Conservation (phyloP, 2,888 invertebrate species). For the Polietes domitor region DNA sequence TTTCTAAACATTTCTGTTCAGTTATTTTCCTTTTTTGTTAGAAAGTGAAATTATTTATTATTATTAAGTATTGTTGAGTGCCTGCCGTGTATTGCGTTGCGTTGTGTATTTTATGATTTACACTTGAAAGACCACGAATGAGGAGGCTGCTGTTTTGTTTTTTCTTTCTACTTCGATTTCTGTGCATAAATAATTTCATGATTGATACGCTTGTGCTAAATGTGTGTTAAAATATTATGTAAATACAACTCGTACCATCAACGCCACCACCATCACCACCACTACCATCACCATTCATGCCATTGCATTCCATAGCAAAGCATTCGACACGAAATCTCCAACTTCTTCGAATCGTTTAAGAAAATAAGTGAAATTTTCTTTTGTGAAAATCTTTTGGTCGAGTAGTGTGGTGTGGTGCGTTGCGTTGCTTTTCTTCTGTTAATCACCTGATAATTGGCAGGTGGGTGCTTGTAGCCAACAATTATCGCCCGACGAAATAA, state of each 20-base stretch:
- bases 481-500: background rate
- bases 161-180: constrained; percentile 1
- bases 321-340: background rate
- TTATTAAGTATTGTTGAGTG: constrained; percentile 6
- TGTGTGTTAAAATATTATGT: constrained; percentile 66
- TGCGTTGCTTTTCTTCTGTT: constrained; percentile 7
- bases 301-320: background rate
- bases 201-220: constrained; percentile 60
- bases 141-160: too few species aligned
- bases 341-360: background rate
- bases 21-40: constrained; percentile 32
- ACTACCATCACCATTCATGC: background rate
- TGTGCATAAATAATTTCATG: constrained; percentile 1
- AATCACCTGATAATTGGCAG: constrained; percentile 15
- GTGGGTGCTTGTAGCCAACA: background rate
- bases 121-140: constrained; percentile 51
- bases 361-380: constrained; percentile 62
- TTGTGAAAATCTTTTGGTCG: constrained; percentile 38
- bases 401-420: background rate
- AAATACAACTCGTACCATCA: constrained; percentile 36
- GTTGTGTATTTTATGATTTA: constrained; percentile 53
- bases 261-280: background rate
- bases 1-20: background rate
- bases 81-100: background rate
- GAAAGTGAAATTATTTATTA: constrained; percentile 66